Base-by-base conservation (phyloP, 1,140 invertebrate species). In the Musca vetustissima region DNA sequence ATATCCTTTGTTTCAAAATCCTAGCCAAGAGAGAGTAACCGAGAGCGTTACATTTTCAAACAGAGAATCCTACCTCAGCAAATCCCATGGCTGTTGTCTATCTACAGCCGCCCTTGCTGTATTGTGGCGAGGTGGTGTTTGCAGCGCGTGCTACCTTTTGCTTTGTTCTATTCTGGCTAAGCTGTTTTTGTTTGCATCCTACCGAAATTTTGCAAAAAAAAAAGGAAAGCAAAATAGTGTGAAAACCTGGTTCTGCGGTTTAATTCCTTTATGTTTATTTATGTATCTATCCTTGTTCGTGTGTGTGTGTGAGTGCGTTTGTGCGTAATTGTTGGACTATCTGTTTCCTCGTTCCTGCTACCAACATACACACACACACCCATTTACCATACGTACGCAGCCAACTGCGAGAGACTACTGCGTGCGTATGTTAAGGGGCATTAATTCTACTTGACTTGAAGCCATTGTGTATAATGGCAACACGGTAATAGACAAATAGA, bases 121-220 rank as follows among this genome's bases (percentile, higher is more conserved):
- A 21, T 61, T n/a, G n/a, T n/a, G n/a, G n/a, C 28, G 25, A 19
- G 28, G 7, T 61, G 28, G n/a, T 61, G 28, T 61, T n/a, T 55
- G 17, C 11, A 61, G 36, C 57, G 57, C 57, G 57, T 61, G 57
- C 57, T 61, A 32, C 8, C 36, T 43, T n/a, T 43, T 28, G 28
- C 21, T 52, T 52, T 52, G 49, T 52, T 52, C 17, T 61, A 61
- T 19, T 17, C 15, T n/a, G 17, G 19, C 57, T 61, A 61, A 61
- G 57, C 28, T 19, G 57, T 32, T 61, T 61, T 61, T 61, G 57
- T 32, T 61, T 61, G 36, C 36, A 57, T 61, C 57, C 57, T 61
- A 36, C 57, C 57, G 57, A 61, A 61, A 61, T 8, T 43, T 43
- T 43, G 36, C 36, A 4, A 43, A 43, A 28, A 15, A 61, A 59